Conservation (phyloP, 2,888 invertebrate genomes). For the Nezara viridula region DNA sequence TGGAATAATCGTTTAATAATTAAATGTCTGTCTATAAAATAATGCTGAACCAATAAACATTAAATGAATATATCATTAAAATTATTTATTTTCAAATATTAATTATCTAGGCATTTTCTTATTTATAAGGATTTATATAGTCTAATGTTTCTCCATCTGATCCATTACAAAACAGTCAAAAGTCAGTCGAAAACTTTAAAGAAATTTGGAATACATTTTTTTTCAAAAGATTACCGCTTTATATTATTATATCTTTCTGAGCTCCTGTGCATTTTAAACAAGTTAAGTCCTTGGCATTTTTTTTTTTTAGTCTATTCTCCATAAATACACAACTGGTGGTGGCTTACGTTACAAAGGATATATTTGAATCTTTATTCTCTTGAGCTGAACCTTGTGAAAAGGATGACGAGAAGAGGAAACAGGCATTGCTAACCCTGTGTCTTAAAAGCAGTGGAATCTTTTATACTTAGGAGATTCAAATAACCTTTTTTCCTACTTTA, state of each 20-base stretch:
- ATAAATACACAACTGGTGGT: background rate
- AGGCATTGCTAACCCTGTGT: background rate
- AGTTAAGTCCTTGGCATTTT: background rate
- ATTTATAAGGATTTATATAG: too few species aligned
- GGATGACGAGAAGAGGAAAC: background rate
- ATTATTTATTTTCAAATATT: too few species aligned
- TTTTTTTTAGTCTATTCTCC: background rate
- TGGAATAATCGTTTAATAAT: too few species aligned
- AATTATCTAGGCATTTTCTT: too few species aligned
- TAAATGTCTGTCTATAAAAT: too few species aligned
- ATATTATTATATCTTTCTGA: too few species aligned
- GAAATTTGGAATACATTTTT: background rate
- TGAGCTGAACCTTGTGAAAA: background rate
- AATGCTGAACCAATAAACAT: too few species aligned
- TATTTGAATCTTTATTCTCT: background rate
- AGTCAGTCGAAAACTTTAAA: background rate
- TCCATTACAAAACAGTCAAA: background rate
- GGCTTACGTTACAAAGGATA: background rate
- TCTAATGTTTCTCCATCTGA: background rate
- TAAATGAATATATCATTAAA: too few species aligned
- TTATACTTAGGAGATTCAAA: background rate
- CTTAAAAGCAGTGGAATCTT: background rate
- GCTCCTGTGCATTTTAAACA: background rate
- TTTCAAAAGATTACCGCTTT: background rate
- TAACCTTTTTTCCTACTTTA: background rate